phyloP scores from a whole-genome alignment of 1,140 invertebrate genomes.

The Zeugodacus cucurbitae region DNA sequence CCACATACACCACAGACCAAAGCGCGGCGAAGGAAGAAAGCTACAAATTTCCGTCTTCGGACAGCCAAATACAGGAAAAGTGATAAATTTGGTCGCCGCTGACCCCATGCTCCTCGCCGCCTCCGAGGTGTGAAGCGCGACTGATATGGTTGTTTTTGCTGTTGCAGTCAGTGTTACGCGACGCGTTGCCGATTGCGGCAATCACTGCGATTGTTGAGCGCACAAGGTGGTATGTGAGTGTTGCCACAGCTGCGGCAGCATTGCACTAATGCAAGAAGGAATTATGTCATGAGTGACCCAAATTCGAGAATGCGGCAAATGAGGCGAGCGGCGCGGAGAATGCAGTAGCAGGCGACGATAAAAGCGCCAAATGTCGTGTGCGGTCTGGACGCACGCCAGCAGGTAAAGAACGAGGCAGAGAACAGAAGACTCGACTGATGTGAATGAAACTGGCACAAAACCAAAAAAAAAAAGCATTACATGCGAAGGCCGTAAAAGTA shows the following conservation, averaged over 20 bases:
- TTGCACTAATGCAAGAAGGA: not conserved
- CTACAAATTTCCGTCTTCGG: not conserved
- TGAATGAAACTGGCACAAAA: not conserved
- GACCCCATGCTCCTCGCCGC: not conserved
- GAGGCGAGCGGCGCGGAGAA: not conserved
- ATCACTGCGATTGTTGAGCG: not conserved
- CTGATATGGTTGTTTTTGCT: not conserved
- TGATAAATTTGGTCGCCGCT: conserved; percentile 15
- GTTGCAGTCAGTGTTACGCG: not conserved
- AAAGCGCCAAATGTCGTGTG: conserved; percentile 24
- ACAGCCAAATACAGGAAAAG: conserved; percentile 11
- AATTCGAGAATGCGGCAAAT: conserved; percentile 41
- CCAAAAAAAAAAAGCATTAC: not conserved
- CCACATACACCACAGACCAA: not conserved
- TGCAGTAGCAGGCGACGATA: conserved; percentile 42
- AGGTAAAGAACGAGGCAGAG: conserved; percentile 32
- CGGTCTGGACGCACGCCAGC: conserved; percentile 44
- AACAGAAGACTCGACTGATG: not conserved
- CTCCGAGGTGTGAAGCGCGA: not conserved
- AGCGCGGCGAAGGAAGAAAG: not conserved
- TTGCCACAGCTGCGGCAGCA: not conserved
- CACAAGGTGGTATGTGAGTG: not conserved
- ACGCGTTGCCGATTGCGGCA: not conserved
- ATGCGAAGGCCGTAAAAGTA: not conserved
- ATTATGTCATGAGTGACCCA: conserved; percentile 51